Evolutionary conservation across 1,140 invertebrate genomes (phyloP), one percentile per base, ranked within the genome.

Genomic region (Drosophila pallidifrons): DNA sequence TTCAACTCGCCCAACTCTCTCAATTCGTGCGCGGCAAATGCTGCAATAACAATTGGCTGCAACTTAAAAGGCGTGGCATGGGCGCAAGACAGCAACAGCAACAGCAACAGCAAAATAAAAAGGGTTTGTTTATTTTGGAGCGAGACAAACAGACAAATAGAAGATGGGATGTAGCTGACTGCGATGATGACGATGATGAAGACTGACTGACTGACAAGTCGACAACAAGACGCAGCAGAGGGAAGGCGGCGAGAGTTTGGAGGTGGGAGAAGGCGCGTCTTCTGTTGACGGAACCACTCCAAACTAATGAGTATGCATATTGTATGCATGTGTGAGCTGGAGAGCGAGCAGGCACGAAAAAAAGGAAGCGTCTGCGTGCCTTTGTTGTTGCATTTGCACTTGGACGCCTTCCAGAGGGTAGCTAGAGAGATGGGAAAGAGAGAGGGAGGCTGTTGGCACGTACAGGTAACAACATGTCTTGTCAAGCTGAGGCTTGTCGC

Each of bases 301-400:
- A 88, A 88, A 88, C 83, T 88, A 88, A 88, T 88, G 83, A 88
- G 83, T 88, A 88, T 87, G 83, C 83, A 87, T 87, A 87, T 87
- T 87, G 83, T 87, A 87, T 88, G 82, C 79, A 88, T 79, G 63
- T 79, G 82, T 78, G 73, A 49, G 60, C 43, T 45, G 61, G 11
- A 51, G 8, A 20, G 55, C 47, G 47, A 15, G 25, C 45, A 25
- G 20, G 20, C 20, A 25, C 20, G 20, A 20, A 25, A 57, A 52
- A 61, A 47, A 46, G 60, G 45, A 54, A 51, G 49, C 54, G 70
- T 59, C 35, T 59, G 68, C n/a, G 10, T 38, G 68, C 61, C 25
- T 51, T 77, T 79, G 64, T 38, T 60, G 58, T 58, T 72, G 74
- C 75, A 79, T 71, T 73, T 74, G 80, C 68, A 87, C 83, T 87